Conservation (phyloP, 35 echinoderm and acorn worm species). For the Nesometra sesokonis region DNA sequence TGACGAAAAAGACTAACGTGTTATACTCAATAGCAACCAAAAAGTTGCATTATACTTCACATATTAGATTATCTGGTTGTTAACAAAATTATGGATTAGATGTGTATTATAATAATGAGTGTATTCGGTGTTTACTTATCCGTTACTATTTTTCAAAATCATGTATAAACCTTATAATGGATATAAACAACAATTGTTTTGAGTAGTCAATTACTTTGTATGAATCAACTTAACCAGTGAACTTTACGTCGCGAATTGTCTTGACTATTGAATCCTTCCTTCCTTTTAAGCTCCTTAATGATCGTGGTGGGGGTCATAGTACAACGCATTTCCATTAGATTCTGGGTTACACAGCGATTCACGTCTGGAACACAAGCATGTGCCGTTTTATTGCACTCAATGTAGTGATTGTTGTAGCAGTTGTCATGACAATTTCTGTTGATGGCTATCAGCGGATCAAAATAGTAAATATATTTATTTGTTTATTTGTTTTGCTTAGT, state of each 20-base stretch:
- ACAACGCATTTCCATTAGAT: neutral
- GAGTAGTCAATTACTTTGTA: too few species aligned
- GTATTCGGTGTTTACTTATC: too few species aligned
- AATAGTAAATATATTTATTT: neutral
- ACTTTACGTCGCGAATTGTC: neutral
- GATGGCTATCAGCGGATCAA: neutral
- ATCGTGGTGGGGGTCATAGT: neutral
- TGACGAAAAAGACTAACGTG: too few species aligned
- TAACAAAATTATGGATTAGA: too few species aligned
- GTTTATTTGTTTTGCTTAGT: neutral
- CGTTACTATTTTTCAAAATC: too few species aligned
- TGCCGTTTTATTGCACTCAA: neutral
- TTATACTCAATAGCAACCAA: too few species aligned
- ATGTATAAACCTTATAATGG: too few species aligned
- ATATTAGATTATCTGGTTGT: too few species aligned
- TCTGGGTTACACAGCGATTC: neutral
- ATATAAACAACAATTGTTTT: too few species aligned
- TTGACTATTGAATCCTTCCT: neutral
- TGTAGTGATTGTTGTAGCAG: neutral
- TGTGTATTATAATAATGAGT: too few species aligned
- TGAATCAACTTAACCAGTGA: neutral
- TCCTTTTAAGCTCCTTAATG: neutral
- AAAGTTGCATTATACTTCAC: too few species aligned
- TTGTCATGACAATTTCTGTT: neutral
- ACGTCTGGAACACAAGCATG: neutral